A percentile compares a stretch with the other conserved stretches of the same genome.
phyloP scores from a whole-genome alignment of 2,113 vertebrate species.

The Hipposideros armiger region DNA sequence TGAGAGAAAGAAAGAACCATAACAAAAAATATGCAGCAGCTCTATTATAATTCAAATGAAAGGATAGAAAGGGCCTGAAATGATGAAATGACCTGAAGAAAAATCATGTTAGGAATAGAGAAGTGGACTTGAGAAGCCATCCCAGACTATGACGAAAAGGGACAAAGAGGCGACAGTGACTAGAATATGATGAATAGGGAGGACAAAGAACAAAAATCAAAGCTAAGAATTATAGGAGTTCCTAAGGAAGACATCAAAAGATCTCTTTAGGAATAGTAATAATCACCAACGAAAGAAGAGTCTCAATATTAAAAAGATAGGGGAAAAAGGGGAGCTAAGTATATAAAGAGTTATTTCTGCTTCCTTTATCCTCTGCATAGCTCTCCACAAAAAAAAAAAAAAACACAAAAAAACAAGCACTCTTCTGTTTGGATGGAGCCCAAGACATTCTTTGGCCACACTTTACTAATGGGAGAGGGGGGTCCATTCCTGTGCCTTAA shows the following conservation, averaged over 20 bases:
- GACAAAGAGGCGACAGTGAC: neutral
- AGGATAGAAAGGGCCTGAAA: neutral
- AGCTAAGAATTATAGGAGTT: neutral
- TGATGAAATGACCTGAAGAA: neutral
- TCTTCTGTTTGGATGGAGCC: neutral
- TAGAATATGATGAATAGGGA: neutral
- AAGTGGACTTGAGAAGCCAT: neutral
- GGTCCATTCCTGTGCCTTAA: neutral
- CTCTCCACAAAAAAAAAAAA: neutral
- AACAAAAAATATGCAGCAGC: neutral
- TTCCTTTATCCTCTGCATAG: neutral
- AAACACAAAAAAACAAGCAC: neutral
- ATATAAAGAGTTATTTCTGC: neutral
- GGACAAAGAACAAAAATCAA: neutral
- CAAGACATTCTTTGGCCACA: neutral
- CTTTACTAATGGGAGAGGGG: neutral
- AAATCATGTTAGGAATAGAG: neutral
- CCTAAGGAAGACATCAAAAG: neutral
- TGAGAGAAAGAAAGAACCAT: neutral
- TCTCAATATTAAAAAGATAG: neutral
- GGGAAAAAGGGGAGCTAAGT: neutral
- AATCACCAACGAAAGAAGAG: neutral
- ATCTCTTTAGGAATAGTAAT: neutral
- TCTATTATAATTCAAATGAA: conserved; percentile 21
- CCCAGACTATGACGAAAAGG: neutral